Evolutionary conservation across 2,888 invertebrate species (phyloP), one percentile per base, ranked within the genome.

Genomic region (Melitaea athalia): DNA sequence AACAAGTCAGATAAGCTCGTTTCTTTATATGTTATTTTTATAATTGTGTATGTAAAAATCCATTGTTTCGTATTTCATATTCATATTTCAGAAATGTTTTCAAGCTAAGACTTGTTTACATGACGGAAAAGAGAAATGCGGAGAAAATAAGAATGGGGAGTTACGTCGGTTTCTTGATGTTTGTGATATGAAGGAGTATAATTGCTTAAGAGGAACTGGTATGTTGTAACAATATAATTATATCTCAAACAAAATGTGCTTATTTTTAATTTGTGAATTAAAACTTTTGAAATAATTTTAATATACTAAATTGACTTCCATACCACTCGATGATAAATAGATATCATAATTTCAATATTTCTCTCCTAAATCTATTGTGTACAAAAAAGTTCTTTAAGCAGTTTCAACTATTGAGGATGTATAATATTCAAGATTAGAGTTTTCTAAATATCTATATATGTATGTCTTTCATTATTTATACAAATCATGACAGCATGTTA

Each of bases 111-210:
- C 76, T 2, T 92, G 91, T 73, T 74, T 89, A 10, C 91, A 92
- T 57, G 81, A 82, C 61, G 78, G 69, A 0, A 64, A 68, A 17
- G 83, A 86, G 50, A 86, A 80, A 64, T 92, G 91, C 70, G 91
- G 88, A 0, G 67, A 78, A 0, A 75, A 85, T 55, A 14, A 59
- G 0, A 24, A 74, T 0, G 81, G 83, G 2, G 64, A 69, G 0
- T 43, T 73, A 4, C 81, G 91, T 4, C 71, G 86, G 57, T 92
- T 92, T 67, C 69, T 86, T 5, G 91, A 92, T 66, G 72, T 79
- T 0, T 92, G 91, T 70, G 91, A 91, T 60, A 79, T 92, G n/a
- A 70, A 81, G 66, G 91, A 91, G 67, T 91, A 79, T 63, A 91
- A 92, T 69, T 91, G 91, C 63, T 72, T 88, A 33, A 77, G 80